A percentile compares a stretch with the other conserved stretches of the same genome.
Conservation (phyloP, 2,797 vertebrate genomes). For the Bufotes viridis region DNA sequence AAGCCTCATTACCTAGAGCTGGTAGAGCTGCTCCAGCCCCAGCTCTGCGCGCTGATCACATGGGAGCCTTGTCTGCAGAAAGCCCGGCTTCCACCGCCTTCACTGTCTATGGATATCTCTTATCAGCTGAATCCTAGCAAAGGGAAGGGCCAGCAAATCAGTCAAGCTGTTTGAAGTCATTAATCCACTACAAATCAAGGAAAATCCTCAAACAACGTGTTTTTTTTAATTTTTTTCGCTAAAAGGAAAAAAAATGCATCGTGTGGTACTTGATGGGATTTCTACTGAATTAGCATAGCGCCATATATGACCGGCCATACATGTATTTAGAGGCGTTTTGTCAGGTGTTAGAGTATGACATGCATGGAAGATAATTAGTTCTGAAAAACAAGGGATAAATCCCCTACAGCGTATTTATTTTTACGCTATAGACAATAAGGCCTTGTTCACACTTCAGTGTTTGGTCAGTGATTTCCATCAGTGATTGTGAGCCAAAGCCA, state of each 20-base stretch:
- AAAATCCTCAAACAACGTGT: slow-evolving; percentile 69
- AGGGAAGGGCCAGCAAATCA: slow-evolving; percentile 75
- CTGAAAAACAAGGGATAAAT: neutral
- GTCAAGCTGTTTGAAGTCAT: slow-evolving; percentile 71
- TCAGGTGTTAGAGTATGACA: neutral
- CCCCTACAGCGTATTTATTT: neutral
- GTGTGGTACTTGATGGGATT: slow-evolving; percentile 3
- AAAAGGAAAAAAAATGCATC: slow-evolving; percentile 4
- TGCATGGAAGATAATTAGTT: slow-evolving; percentile 2
- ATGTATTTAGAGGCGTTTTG: slow-evolving; percentile 13
- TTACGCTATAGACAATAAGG: neutral
- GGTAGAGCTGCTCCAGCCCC: slow-evolving; percentile 87
- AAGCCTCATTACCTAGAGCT: slow-evolving; percentile 98
- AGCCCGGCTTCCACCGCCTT: slow-evolving; percentile 78
- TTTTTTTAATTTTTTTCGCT: neutral
- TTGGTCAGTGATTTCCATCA: no score
- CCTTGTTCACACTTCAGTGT: no score
- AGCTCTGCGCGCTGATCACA: slow-evolving; percentile 91
- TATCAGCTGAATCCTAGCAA: slow-evolving; percentile 78
- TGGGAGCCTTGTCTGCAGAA: slow-evolving; percentile 89
- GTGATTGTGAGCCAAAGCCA: no score
- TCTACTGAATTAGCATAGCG: slow-evolving; percentile 21
- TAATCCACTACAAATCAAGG: slow-evolving; percentile 68
- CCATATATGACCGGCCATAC: neutral
- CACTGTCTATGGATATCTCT: slow-evolving; percentile 78